These are phyloP conservation scores for Myotis planiceps DNA, from an alignment of 2,797 vertebrate genomes.

Conservation along the genomic window DNA sequence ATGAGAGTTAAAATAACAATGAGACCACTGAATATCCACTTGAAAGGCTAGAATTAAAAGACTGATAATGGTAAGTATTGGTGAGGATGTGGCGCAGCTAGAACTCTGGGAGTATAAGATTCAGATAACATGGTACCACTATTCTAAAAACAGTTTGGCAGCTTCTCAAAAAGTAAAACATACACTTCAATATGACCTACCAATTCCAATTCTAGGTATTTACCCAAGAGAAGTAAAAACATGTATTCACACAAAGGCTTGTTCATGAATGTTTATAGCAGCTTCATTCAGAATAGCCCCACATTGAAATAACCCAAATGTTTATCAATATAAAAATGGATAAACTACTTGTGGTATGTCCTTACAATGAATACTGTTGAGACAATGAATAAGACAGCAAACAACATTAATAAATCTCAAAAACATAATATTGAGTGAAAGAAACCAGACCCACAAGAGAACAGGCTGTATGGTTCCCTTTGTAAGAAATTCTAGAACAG, in stretches of 20 bases:
- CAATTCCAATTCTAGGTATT: background rate
- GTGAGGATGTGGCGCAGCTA: background rate
- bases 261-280: background rate
- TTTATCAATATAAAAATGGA: background rate
- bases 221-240: background rate
- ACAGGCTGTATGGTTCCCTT: background rate
- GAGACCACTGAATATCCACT: background rate
- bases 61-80: background rate
- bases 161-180: background rate
- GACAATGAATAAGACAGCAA: background rate
- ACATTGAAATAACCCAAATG: background rate
- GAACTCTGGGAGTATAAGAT: background rate
- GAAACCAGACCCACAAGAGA: background rate
- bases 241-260: background rate
- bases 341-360: background rate
- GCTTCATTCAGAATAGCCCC: background rate
- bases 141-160: background rate
- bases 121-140: background rate
- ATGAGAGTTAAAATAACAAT: background rate
- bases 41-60: background rate
- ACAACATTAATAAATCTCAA: background rate
- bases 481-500: background rate
- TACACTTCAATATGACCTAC: background rate
- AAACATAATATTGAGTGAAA: background rate
- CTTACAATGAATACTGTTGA: background rate